Percentiles rank a stretch among this genome's conserved stretches.
Evolutionary conservation across 2,797 vertebrate genomes (phyloP).

Genomic region (Ataeniobius toweri): DNA sequence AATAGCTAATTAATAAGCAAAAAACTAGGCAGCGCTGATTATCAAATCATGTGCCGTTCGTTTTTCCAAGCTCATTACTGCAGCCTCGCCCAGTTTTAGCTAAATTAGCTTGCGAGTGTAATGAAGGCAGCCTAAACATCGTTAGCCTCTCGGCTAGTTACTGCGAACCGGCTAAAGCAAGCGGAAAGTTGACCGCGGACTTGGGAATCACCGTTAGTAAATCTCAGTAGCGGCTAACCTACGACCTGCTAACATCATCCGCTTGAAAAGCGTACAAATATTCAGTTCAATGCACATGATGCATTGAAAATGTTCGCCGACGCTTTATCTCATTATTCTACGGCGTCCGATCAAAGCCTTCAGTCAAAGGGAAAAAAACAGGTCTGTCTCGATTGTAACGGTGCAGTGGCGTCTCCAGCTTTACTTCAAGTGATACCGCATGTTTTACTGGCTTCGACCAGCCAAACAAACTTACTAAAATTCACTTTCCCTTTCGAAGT

Average conservation of each 20-base stretch:
- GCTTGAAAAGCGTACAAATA: neutral
- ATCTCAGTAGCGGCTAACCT: slow-evolving; percentile 53
- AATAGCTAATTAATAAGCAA: slow-evolving; percentile 52
- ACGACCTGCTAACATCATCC: neutral
- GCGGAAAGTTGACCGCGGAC: slow-evolving; percentile 75
- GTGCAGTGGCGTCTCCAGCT: slow-evolving; percentile 70
- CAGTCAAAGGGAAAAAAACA: slow-evolving; percentile 58
- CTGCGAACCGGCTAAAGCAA: slow-evolving; percentile 59
- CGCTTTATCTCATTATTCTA: slow-evolving; percentile 42
- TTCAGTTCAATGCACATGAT: neutral
- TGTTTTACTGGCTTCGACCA: slow-evolving; percentile 69
- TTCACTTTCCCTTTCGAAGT: slow-evolving; percentile 34
- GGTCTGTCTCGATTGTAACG: slow-evolving; percentile 73
- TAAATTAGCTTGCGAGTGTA: slow-evolving; percentile 56
- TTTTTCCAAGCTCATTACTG: slow-evolving; percentile 27
- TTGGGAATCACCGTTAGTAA: slow-evolving; percentile 52
- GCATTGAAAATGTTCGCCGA: neutral
- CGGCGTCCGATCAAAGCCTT: slow-evolving; percentile 62
- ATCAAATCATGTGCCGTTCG: slow-evolving; percentile 16
- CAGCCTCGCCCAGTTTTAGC: slow-evolving; percentile 55
- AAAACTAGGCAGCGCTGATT: neutral
- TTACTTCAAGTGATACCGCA: slow-evolving; percentile 69
- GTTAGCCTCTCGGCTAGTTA: slow-evolving; percentile 74
- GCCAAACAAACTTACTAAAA: slow-evolving; percentile 66
- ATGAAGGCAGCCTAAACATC: slow-evolving; percentile 49